Percentiles rank a stretch among this genome's conserved stretches.
Evolutionary conservation across 2,797 vertebrate genomes (phyloP).

Genomic region (Clarias laeviceps): DNA sequence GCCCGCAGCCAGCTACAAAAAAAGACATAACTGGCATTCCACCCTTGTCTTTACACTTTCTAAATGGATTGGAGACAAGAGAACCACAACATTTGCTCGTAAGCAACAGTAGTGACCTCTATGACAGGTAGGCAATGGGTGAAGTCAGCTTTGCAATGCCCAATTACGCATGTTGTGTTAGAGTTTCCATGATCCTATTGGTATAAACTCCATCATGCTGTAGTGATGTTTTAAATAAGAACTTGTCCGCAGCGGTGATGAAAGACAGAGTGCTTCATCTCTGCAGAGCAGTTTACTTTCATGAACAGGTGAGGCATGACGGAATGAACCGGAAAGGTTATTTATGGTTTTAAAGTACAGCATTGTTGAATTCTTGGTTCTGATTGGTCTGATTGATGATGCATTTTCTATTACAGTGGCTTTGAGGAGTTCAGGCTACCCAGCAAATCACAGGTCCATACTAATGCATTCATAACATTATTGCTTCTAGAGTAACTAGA

Average conservation of each 20-base stretch:
- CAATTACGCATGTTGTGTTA: constrained; percentile 74
- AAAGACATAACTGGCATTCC: constrained; percentile 89
- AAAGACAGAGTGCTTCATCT: constrained; percentile 28
- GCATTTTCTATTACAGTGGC: background rate
- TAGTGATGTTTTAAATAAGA: constrained; percentile 62
- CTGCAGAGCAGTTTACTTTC: constrained; percentile 48
- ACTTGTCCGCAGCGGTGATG: constrained; percentile 55
- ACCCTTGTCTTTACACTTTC: constrained; percentile 78
- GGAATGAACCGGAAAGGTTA: constrained; percentile 28
- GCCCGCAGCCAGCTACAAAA: constrained; percentile 77
- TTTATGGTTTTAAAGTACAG: background rate
- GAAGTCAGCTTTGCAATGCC: constrained; percentile 76
- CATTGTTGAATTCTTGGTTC: background rate
- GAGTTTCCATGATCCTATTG: constrained; percentile 60
- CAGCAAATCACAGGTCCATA: background rate
- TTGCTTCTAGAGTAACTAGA: background rate
- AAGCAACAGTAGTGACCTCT: constrained; percentile 71
- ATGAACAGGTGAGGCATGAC: constrained; percentile 45
- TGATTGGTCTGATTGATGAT: background rate
- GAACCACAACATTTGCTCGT: constrained; percentile 81
- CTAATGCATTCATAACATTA: background rate
- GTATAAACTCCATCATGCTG: constrained; percentile 63
- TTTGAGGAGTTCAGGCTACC: background rate
- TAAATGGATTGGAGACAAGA: constrained; percentile 79
- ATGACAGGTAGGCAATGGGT: constrained; percentile 79